Percentiles rank a stretch among this genome's conserved stretches.
These are phyloP conservation scores for Gadopsis marmoratus DNA, from an alignment of 2,797 vertebrate genomes.

Conservation along the genomic window DNA sequence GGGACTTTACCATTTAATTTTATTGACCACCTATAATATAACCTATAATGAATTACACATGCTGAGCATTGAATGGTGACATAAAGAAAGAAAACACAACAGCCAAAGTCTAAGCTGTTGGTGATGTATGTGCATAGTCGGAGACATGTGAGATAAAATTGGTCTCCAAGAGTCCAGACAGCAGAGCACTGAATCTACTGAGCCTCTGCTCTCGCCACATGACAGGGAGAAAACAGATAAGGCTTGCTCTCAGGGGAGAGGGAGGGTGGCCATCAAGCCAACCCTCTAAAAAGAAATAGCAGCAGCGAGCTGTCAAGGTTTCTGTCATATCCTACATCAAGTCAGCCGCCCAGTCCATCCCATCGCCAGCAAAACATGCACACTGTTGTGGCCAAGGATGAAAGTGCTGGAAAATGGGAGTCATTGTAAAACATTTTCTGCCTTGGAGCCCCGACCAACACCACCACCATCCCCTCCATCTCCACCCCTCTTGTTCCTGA, in stretches of 20 bases:
- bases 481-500: constrained; percentile 79
- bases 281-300: constrained; percentile 80
- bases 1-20: constrained; percentile 4
- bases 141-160: constrained; percentile 61
- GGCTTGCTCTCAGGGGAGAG: constrained; percentile 69
- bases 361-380: constrained; percentile 71
- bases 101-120: constrained; percentile 35
- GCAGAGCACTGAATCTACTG: constrained; percentile 66
- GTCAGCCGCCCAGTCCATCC: constrained; percentile 77
- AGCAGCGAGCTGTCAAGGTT: constrained; percentile 81
- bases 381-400: constrained; percentile 80
- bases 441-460: constrained; percentile 77
- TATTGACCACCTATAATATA: neutral
- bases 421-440: constrained; percentile 87
- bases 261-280: constrained; percentile 72
- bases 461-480: constrained; percentile 74
- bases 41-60: constrained; percentile 26
- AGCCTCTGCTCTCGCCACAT: constrained; percentile 62
- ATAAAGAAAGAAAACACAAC: constrained; percentile 41
- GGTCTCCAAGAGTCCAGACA: constrained; percentile 69
- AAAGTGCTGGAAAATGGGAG: constrained; percentile 88
- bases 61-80: constrained; percentile 22
- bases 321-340: constrained; percentile 86
- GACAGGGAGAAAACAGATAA: constrained; percentile 82
- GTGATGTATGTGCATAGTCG: constrained; percentile 58